A percentile compares a stretch with the other conserved stretches of the same genome.
Evolutionary conservation across 2,797 vertebrate species (phyloP).

Genomic region (Parauchenoglanis punctatus): DNA sequence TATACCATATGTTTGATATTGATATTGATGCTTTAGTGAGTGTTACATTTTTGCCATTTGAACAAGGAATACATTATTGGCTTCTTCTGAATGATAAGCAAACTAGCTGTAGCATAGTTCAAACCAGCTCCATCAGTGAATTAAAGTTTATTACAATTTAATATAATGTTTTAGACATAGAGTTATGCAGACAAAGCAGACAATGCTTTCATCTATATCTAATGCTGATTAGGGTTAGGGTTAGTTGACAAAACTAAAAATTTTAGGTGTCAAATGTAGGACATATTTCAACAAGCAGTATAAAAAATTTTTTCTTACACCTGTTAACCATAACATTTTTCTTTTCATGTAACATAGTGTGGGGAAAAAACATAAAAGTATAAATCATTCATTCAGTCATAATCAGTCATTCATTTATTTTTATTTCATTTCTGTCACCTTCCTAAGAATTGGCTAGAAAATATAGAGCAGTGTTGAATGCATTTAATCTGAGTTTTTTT

Average conservation of each 20-base stretch:
- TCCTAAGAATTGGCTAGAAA: not conserved
- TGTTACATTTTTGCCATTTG: not conserved
- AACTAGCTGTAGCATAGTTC: not conserved
- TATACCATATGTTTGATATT: not conserved
- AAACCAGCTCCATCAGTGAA: not conserved
- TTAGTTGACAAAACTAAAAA: not conserved
- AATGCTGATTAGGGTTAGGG: not conserved
- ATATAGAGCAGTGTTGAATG: not conserved
- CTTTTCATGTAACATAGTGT: not conserved
- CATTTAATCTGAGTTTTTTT: not conserved
- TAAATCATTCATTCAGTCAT: too few relatives aligned
- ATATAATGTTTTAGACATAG: not conserved
- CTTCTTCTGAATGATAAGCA: not conserved
- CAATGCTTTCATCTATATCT: not conserved
- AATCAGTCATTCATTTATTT: not conserved
- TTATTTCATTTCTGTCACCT: not conserved
- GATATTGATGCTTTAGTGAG: too few relatives aligned
- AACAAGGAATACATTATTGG: not conserved
- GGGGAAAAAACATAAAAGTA: not conserved
- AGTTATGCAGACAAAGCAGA: not conserved
- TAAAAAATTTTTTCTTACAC: not conserved
- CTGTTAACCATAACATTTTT: not conserved
- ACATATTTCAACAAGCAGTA: not conserved
- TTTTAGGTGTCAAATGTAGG: not conserved
- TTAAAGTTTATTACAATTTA: not conserved